phyloP scores from a whole-genome alignment of 1,140 invertebrate genomes.

The Leptinotarsa lineolata region DNA sequence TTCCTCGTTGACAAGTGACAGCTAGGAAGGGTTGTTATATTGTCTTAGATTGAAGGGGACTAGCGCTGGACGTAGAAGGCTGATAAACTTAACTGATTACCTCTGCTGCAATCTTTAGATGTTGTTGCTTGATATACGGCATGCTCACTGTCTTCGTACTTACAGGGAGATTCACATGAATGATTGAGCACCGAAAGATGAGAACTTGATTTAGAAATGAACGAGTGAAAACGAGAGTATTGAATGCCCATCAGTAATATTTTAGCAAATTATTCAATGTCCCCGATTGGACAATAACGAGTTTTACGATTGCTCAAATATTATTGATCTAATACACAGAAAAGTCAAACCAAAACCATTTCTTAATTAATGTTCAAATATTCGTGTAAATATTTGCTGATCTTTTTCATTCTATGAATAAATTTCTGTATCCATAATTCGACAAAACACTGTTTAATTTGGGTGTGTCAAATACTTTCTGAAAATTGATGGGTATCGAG shows the following conservation, averaged over 20 bases:
- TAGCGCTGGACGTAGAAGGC: slow-evolving; percentile 27
- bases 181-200: background rate
- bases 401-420: too few relatives aligned
- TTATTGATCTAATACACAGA: too few relatives aligned
- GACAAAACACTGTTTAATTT: too few relatives aligned
- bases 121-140: slow-evolving; percentile 4
- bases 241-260: background rate
- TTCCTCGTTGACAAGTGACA: slow-evolving; percentile 42
- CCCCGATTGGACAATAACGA: background rate
- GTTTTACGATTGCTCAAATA: too few relatives aligned
- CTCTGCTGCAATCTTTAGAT: slow-evolving; percentile 28
- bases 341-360: too few relatives aligned
- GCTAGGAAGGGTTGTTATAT: slow-evolving; percentile 41
- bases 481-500: too few relatives aligned
- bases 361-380: too few relatives aligned
- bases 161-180: background rate
- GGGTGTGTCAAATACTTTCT: too few relatives aligned
- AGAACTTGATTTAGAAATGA: background rate
- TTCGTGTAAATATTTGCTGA: too few relatives aligned
- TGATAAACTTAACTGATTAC: slow-evolving; percentile 32
- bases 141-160: background rate
- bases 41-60: slow-evolving; percentile 33
- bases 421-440: too few relatives aligned
- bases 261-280: background rate
- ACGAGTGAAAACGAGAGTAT: background rate